phyloP scores from a whole-genome alignment of 2,113 vertebrate genomes.

The Oncorhynchus gorbuscha region DNA sequence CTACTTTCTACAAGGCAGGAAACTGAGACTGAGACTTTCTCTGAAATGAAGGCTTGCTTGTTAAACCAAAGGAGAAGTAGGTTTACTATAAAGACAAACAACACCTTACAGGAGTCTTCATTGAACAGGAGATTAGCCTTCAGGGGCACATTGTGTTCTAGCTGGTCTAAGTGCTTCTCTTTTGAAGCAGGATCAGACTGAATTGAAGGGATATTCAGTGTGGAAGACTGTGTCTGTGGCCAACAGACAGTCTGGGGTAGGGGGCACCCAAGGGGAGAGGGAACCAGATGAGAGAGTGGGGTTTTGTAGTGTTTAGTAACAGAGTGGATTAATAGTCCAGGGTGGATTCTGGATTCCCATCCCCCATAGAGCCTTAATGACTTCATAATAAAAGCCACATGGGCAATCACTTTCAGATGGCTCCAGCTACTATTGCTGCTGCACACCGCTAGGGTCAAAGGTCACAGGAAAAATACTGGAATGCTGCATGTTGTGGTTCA shows the following conservation, averaged over 20 bases:
- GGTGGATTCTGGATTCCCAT: constrained; percentile 25
- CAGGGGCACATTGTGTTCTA: too few relatives aligned
- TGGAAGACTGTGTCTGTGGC: too few relatives aligned
- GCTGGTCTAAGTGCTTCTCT: too few relatives aligned
- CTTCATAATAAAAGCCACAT: constrained; percentile 73
- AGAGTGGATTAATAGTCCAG: constrained; percentile 10
- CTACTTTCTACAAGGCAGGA: background rate
- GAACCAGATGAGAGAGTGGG: background rate
- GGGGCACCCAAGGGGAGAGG: too few relatives aligned
- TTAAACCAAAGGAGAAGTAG: too few relatives aligned
- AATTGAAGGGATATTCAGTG: too few relatives aligned
- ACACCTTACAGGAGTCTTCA: background rate
- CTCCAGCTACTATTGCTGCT: constrained; percentile 23
- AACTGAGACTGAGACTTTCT: background rate
- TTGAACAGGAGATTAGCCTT: too few relatives aligned
- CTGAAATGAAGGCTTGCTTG: background rate
- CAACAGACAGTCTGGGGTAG: too few relatives aligned
- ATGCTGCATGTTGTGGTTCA: background rate
- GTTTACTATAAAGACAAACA: background rate
- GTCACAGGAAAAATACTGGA: constrained; percentile 17
- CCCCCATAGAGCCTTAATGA: constrained; percentile 49
- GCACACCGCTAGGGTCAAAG: constrained; percentile 48
- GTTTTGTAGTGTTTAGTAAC: too few relatives aligned
- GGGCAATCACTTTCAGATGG: constrained; percentile 70
- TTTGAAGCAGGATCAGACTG: too few relatives aligned